phyloP scores from a whole-genome alignment of 2,113 vertebrate genomes.

The Aphelocoma coerulescens region DNA sequence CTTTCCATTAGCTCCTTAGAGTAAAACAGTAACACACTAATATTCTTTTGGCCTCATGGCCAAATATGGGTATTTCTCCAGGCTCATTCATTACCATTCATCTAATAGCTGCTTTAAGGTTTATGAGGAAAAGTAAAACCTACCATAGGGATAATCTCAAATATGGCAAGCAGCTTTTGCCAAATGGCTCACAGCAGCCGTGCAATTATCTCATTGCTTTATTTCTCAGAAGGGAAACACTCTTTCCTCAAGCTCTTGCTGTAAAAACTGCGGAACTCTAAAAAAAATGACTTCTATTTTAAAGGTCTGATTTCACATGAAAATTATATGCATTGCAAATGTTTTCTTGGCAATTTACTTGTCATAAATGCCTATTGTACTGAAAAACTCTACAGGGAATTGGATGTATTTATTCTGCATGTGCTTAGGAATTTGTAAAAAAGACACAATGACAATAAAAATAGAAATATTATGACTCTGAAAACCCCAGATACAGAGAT shows the following conservation, averaged over 20 bases:
- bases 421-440: conserved; percentile 55
- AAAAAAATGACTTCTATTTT: conserved; percentile 31
- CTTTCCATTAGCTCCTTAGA: background rate
- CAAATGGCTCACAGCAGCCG: conserved; percentile 13
- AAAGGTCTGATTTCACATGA: conserved; percentile 58
- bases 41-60: background rate
- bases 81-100: conserved; percentile 5
- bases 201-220: conserved; percentile 34
- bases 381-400: conserved; percentile 16
- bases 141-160: conserved; percentile 15
- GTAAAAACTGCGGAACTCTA: conserved; percentile 41
- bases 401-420: conserved; percentile 41
- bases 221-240: conserved; percentile 54
- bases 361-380: conserved; percentile 60
- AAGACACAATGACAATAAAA: conserved; percentile 56
- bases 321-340: conserved; percentile 64
- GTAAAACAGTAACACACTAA: background rate
- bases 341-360: conserved; percentile 69
- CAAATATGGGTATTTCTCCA: conserved; percentile 4
- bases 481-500: conserved; percentile 21
- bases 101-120: conserved; percentile 16
- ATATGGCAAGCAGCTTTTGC: conserved; percentile 12
- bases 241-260: background rate
- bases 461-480: conserved; percentile 63
- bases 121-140: conserved; percentile 17